Conservation (phyloP, 2,113 vertebrate species). For the Aegypius monachus region DNA sequence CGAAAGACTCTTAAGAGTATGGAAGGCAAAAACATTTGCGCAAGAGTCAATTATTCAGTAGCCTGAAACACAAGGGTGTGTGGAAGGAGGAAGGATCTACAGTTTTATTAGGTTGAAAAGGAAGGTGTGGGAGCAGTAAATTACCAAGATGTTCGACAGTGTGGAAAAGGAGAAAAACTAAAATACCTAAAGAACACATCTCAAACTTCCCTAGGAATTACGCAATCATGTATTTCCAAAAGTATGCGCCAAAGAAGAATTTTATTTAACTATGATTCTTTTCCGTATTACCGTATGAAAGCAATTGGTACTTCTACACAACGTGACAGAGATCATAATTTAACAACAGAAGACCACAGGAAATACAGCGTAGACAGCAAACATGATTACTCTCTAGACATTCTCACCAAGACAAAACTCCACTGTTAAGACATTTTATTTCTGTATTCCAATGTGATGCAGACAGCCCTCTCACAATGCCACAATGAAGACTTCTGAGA, state of each 20-base stretch:
- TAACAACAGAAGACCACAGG: background rate
- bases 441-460: background rate
- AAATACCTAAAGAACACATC: background rate
- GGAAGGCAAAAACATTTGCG: background rate
- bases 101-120: background rate
- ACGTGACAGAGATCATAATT: background rate
- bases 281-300: background rate
- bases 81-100: background rate
- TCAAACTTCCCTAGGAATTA: background rate
- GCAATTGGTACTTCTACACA: background rate
- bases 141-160: background rate
- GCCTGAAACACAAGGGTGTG: background rate
- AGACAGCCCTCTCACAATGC: background rate
- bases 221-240: background rate
- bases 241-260: background rate
- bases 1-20: background rate
- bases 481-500: background rate
- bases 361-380: conserved; percentile 2
- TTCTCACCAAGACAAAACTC: background rate
- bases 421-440: background rate
- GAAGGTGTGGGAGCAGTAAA: background rate
- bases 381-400: background rate
- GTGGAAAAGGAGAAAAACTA: background rate
- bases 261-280: background rate
- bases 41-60: background rate